Percentiles rank a stretch among this genome's conserved stretches.
Evolutionary conservation across 2,113 vertebrate species (phyloP).

Genomic region (Oncorhynchus gorbuscha): DNA sequence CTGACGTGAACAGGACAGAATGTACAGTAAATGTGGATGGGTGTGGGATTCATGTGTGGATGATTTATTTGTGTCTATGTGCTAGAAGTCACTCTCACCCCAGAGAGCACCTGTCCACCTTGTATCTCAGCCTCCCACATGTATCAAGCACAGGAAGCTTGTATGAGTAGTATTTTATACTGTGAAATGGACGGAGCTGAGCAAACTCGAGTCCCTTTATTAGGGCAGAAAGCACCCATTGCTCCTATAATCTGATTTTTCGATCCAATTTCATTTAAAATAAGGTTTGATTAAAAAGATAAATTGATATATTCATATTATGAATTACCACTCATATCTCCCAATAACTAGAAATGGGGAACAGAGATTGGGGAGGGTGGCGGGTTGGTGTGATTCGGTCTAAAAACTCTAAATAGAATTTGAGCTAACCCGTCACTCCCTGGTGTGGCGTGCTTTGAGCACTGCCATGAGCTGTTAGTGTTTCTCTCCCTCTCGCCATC

Average conservation of each 20-base stretch:
- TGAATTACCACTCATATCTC: background rate
- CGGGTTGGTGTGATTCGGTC: background rate
- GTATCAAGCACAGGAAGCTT: background rate
- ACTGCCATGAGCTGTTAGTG: slow-evolving; percentile 37
- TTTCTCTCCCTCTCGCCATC: slow-evolving; percentile 10
- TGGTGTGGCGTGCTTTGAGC: slow-evolving; percentile 16
- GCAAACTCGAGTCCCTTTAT: slow-evolving; percentile 30
- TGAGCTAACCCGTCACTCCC: slow-evolving; percentile 30
- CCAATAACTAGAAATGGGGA: background rate
- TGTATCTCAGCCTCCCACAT: background rate
- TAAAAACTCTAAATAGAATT: slow-evolving; percentile 46
- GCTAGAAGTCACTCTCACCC: no score
- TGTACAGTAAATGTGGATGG: background rate
- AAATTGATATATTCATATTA: background rate
- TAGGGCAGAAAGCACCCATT: slow-evolving; percentile 15
- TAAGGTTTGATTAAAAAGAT: no score
- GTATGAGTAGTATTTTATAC: background rate
- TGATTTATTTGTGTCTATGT: no score
- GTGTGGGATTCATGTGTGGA: no score
- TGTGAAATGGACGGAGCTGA: background rate
- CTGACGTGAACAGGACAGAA: no score
- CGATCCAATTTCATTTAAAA: no score
- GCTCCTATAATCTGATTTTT: no score
- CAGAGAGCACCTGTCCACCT: no score
- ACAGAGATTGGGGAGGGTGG: background rate